Evolutionary conservation across 2,888 invertebrate species (phyloP).

Genomic region (Myopa tessellatipennis): DNA sequence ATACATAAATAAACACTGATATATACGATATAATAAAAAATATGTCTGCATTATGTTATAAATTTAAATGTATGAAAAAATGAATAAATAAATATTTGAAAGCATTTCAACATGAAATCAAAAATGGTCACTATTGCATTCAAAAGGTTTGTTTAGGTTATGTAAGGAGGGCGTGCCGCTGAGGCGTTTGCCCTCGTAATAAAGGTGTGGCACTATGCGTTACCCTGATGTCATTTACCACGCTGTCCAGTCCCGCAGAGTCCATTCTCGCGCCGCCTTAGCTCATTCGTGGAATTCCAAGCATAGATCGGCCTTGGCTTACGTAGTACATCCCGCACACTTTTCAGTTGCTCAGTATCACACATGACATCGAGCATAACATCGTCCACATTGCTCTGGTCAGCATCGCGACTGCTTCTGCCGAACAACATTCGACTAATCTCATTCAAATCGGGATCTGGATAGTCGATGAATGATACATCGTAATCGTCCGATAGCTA

Average conservation of each 20-base stretch:
- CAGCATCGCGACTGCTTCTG: constrained; percentile 21
- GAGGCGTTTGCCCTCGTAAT: no score
- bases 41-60: constrained; percentile 19
- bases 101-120: not conserved
- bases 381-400: constrained; percentile 21
- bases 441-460: no score
- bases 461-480: no score
- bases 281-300: constrained; percentile 56
- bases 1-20: constrained; percentile 42
- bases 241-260: constrained; percentile 48
- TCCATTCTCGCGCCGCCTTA: constrained; percentile 63
- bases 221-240: no score
- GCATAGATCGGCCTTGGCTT: constrained; percentile 60
- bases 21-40: constrained; percentile 4
- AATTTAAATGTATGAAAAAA: constrained; percentile 10
- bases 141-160: no score
- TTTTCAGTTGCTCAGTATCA: constrained; percentile 20
- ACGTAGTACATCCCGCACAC: constrained; percentile 50
- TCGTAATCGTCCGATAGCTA: no score
- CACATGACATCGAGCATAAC: constrained; percentile 40
- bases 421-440: no score
- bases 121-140: not conserved
- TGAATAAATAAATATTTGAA: not conserved
- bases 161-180: no score
- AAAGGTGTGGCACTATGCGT: no score